Conservation (phyloP, 2,888 invertebrate genomes). For the Drosophila crucigera region DNA sequence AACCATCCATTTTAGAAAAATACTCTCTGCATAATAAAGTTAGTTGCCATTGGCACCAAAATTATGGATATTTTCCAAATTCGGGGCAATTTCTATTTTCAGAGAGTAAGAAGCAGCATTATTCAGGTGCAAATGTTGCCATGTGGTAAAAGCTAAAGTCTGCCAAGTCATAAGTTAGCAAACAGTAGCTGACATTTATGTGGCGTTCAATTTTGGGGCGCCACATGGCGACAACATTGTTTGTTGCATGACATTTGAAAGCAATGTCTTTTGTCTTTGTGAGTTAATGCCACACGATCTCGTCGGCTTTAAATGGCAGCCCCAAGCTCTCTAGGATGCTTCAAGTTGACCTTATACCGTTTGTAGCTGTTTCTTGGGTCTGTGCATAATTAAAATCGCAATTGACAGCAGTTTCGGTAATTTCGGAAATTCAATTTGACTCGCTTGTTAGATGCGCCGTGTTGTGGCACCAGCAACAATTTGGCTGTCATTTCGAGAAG, state of each 20-base stretch:
- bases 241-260: conserved; percentile 41
- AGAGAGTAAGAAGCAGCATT: conserved; percentile 13
- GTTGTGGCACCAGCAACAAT: conserved; percentile 15
- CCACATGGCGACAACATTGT: not conserved
- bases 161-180: conserved; percentile 44
- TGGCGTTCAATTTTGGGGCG: conserved; percentile 43
- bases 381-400: conserved; percentile 61
- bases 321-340: conserved; percentile 2
- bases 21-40: not conserved
- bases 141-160: not conserved
- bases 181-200: conserved; percentile 68
- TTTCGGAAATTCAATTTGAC: conserved; percentile 45
- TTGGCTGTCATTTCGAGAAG: conserved; percentile 30
- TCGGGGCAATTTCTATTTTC: not conserved
- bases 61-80: not conserved
- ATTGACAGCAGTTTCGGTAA: conserved; percentile 44
- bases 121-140: conserved; percentile 61
- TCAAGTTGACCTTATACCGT: conserved; percentile 40
- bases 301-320: conserved; percentile 35
- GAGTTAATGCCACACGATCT: conserved; percentile 9
- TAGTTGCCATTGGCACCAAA: not conserved
- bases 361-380: conserved; percentile 16
- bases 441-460: conserved; percentile 61
- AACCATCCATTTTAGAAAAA: not conserved
- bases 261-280: conserved; percentile 9